Evolutionary conservation across 2,888 invertebrate species (phyloP).

Genomic region (Oasisia sp.): DNA sequence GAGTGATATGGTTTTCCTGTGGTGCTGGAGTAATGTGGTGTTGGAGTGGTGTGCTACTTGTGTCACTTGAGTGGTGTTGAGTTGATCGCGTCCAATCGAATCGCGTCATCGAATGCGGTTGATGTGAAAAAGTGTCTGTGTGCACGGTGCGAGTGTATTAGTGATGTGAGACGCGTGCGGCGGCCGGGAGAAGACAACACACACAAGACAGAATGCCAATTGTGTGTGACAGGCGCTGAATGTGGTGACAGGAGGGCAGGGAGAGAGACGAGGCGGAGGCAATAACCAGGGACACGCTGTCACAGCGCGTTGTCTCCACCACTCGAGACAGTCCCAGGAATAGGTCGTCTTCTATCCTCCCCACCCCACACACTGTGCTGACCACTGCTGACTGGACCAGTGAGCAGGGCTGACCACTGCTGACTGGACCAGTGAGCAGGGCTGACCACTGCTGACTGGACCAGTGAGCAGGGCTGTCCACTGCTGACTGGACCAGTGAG

Average conservation of each 20-base stretch:
- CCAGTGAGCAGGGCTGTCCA: no score
- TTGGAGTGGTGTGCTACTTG: not conserved
- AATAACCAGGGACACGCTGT: slow-evolving; percentile 17
- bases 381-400: no score
- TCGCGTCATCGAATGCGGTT: not conserved
- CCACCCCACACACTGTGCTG: not conserved
- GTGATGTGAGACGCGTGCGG: not conserved
- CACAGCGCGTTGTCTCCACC: not conserved
- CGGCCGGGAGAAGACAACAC: not conserved
- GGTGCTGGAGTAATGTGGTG: not conserved
- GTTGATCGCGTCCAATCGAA: not conserved
- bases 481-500: no score
- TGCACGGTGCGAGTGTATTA: not conserved
- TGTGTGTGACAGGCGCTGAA: slow-evolving; percentile 4
- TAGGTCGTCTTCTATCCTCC: not conserved
- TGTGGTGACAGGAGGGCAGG: not conserved
- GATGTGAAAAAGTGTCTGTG: not conserved
- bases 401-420: no score
- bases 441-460: no score
- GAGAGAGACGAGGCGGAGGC: not conserved
- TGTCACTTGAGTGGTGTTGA: not conserved
- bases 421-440: no score
- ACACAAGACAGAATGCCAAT: not conserved
- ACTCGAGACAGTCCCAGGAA: not conserved
- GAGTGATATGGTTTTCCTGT: not conserved